Evolutionary conservation across 2,888 invertebrate genomes (phyloP).

Genomic region (Oeneis ivallda): DNA sequence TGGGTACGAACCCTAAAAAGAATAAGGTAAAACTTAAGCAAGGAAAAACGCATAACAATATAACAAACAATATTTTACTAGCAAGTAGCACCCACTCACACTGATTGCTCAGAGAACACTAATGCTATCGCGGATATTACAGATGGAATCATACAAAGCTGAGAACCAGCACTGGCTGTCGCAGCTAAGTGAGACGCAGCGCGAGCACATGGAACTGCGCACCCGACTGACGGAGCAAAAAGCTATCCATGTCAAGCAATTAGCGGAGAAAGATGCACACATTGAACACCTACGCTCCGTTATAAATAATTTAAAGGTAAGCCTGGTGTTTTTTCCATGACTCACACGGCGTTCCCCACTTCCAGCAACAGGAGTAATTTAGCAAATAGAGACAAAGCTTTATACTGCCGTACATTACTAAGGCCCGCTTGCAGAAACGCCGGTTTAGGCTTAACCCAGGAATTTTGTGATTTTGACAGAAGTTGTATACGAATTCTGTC

Average conservation of each 20-base stretch:
- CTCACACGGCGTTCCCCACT: not conserved
- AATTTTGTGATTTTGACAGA: too few relatives aligned
- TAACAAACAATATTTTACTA: too few relatives aligned
- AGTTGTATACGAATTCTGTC: too few relatives aligned
- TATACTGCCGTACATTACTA: too few relatives aligned
- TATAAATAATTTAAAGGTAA: conserved; percentile 66
- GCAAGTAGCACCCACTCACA: too few relatives aligned
- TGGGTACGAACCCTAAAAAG: too few relatives aligned
- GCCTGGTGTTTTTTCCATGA: not conserved
- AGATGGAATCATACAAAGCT: conserved; percentile 83
- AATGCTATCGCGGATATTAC: conserved; percentile 8
- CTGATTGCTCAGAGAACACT: not conserved
- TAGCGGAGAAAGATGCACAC: conserved; percentile 70
- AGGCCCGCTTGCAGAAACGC: too few relatives aligned
- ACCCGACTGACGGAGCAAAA: conserved; percentile 74
- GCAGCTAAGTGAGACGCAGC: conserved; percentile 78
- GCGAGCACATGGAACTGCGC: conserved; percentile 77
- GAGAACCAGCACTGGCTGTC: conserved; percentile 84
- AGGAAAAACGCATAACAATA: too few relatives aligned
- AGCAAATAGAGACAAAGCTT: too few relatives aligned
- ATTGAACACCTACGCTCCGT: conserved; percentile 72
- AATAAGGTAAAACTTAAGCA: too few relatives aligned
- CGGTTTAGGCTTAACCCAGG: too few relatives aligned
- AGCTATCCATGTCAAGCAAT: conserved; percentile 60
- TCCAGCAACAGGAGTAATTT: not conserved